Evolutionary conservation across 2,797 vertebrate species (phyloP).

Genomic region (Acanthiza pusilla): DNA sequence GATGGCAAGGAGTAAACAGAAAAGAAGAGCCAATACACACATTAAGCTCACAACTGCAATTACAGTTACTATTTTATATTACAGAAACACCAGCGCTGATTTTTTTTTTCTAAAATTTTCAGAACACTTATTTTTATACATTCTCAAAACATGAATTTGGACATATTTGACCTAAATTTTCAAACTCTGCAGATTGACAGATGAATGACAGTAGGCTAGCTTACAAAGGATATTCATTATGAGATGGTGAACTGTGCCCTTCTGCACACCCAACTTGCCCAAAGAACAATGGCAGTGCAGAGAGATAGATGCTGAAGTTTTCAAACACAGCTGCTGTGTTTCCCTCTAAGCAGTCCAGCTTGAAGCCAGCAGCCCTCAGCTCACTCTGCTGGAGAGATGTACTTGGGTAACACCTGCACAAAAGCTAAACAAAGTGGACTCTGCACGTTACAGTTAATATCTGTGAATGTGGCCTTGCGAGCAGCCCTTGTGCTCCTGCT

Average conservation of each 20-base stretch:
- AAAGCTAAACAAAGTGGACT: background rate
- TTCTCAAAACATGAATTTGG: background rate
- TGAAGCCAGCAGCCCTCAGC: background rate
- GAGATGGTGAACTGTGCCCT: background rate
- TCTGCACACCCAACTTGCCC: background rate
- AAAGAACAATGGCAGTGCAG: background rate
- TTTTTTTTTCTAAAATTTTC: background rate
- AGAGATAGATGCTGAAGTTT: background rate
- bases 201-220: background rate
- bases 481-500: background rate
- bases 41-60: background rate
- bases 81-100: background rate
- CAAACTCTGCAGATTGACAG: background rate
- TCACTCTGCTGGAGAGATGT: background rate
- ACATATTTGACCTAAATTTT: background rate
- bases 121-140: background rate
- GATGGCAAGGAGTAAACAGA: background rate
- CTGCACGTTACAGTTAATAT: background rate
- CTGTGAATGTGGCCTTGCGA: background rate
- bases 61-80: background rate
- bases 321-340: background rate
- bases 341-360: background rate
- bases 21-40: background rate
- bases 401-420: fast-evolving
- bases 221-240: background rate